Evolutionary conservation across 2,888 invertebrate species (phyloP).

Genomic region (Ischnus inquisitorius): DNA sequence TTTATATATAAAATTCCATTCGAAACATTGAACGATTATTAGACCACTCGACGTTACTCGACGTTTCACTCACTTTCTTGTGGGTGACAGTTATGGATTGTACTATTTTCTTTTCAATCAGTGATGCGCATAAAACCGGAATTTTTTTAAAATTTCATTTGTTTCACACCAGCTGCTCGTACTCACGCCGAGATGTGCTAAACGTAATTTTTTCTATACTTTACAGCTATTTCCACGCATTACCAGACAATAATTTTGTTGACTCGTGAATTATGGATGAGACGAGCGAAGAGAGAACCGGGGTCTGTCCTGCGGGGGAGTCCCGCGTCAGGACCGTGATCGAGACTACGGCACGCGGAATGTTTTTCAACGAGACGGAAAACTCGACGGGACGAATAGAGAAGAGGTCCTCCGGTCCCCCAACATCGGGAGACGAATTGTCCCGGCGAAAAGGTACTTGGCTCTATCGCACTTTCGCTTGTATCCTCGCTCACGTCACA

Average conservation of each 20-base stretch:
- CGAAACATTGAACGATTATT: no score
- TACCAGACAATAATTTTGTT: constrained; percentile 58
- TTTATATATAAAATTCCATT: not conserved
- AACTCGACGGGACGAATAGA: not conserved
- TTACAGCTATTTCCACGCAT: constrained; percentile 35
- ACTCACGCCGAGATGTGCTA: not conserved
- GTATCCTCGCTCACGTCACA: constrained; percentile 16
- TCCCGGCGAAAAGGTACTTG: constrained; percentile 10
- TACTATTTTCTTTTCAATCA: no score
- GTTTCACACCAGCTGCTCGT: not conserved
- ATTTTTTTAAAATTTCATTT: no score
- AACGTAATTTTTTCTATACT: constrained; percentile 16
- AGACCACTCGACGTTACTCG: no score
- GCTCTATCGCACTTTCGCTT: not conserved
- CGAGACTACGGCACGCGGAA: constrained; percentile 47
- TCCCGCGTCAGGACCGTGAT: constrained; percentile 39
- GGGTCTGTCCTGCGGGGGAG: constrained; percentile 13
- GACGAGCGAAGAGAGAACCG: not conserved
- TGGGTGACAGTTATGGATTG: no score
- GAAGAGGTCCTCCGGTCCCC: not conserved
- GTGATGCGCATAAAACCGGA: no score
- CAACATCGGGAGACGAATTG: constrained; percentile 28
- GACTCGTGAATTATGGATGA: constrained; percentile 61
- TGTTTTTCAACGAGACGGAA: constrained; percentile 58
- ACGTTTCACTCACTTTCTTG: no score